Evolutionary conservation across 2,888 invertebrate genomes (phyloP).

Genomic region (Notodromas monacha): DNA sequence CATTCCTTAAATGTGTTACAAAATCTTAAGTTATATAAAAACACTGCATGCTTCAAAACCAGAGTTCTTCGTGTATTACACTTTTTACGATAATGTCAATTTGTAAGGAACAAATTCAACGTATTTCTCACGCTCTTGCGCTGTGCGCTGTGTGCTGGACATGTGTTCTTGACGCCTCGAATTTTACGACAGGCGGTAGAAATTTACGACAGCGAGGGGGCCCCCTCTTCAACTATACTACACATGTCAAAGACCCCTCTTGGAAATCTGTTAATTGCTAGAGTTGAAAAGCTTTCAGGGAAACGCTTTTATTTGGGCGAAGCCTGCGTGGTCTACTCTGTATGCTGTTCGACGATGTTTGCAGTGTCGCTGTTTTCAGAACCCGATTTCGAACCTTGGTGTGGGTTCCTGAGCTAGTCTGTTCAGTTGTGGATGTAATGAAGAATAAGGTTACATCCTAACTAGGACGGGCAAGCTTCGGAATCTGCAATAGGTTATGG

Average conservation of each 20-base stretch:
- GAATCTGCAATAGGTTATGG: constrained; percentile 4
- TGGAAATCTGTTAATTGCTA: constrained; percentile 4
- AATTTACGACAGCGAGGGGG: constrained; percentile 4
- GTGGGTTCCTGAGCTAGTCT: constrained; percentile 4
- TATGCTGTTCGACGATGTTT: constrained; percentile 4
- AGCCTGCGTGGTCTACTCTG: constrained; percentile 4
- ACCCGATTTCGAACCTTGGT: constrained; percentile 4
- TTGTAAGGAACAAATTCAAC: constrained; percentile 4
- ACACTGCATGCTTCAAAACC: constrained; percentile 4
- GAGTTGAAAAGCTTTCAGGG: constrained; percentile 4
- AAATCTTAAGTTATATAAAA: constrained; percentile 4
- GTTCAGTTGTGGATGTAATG: constrained; percentile 4
- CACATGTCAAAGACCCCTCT: constrained; percentile 4
- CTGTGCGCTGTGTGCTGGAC: constrained; percentile 4
- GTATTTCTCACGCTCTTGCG: constrained; percentile 4
- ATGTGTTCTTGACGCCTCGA: constrained; percentile 4
- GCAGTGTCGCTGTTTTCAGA: constrained; percentile 4
- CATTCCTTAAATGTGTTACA: constrained; percentile 4
- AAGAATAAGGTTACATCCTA: constrained; percentile 4
- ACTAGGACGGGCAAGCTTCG: constrained; percentile 4
- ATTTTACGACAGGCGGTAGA: constrained; percentile 4
- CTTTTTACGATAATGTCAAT: constrained; percentile 4
- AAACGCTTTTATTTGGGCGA: constrained; percentile 4
- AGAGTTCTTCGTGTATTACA: constrained; percentile 4
- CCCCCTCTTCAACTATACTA: constrained; percentile 4